Conservation (phyloP, 2,113 vertebrate species). For the Odontophorus gujanensis region DNA sequence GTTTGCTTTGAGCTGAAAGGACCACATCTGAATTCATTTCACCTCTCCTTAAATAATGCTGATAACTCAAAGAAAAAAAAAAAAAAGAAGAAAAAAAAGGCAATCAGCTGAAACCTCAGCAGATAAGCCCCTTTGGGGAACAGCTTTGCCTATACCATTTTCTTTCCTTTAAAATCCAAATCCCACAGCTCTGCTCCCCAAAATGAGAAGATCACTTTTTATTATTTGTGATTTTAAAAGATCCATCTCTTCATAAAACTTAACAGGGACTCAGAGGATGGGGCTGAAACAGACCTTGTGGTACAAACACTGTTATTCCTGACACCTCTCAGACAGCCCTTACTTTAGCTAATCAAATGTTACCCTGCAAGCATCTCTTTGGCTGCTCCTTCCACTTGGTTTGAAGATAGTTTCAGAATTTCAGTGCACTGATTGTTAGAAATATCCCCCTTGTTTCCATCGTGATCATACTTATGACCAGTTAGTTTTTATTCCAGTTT, state of each 20-base stretch:
- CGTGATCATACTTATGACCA: background rate
- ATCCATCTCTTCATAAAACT: background rate
- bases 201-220: background rate
- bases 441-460: background rate
- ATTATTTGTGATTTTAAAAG: background rate
- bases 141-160: background rate
- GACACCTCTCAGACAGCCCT: background rate
- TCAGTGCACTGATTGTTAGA: background rate
- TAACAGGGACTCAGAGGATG: background rate
- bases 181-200: accelerated
- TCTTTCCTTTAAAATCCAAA: background rate
- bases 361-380: background rate
- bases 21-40: background rate
- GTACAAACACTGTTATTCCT: background rate
- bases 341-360: background rate
- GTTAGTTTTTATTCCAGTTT: background rate
- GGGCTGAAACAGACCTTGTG: background rate
- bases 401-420: background rate
- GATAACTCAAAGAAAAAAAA: background rate
- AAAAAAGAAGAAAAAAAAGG: background rate
- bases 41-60: background rate
- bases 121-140: accelerated
- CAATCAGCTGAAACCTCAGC: background rate
- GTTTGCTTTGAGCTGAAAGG: background rate
- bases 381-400: background rate